Conservation (phyloP, 2,888 invertebrate genomes). For the Epinotia bilunana region DNA sequence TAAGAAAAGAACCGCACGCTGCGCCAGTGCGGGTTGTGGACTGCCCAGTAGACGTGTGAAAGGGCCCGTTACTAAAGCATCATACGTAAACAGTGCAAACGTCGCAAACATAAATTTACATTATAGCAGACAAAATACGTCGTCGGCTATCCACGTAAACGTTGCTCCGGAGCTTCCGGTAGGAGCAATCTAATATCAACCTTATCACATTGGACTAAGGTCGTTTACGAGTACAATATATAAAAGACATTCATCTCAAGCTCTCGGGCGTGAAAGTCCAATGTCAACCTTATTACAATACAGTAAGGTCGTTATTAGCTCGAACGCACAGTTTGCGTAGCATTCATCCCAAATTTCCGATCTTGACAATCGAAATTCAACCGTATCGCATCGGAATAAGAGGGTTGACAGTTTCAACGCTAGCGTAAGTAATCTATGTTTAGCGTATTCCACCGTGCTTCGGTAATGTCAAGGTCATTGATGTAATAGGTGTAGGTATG, state of each 20-base stretch:
- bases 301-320: background rate
- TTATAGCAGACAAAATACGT: slow-evolving; percentile 6
- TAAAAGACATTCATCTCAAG: background rate
- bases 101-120: slow-evolving; percentile 5
- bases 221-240: background rate
- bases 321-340: background rate
- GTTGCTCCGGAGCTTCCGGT: background rate
- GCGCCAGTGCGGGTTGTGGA: too few species aligned
- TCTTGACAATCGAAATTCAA: background rate
- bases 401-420: background rate
- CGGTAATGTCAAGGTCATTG: slow-evolving; percentile 26
- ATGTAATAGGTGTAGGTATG: slow-evolving; percentile 19
- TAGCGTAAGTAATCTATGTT: slow-evolving; percentile 8
- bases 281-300: background rate
- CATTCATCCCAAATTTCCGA: background rate
- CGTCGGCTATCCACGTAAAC: background rate
- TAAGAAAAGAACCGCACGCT: too few species aligned
- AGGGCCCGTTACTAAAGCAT: background rate
- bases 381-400: background rate
- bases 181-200: background rate
- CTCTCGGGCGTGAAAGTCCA: background rate
- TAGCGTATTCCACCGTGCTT: slow-evolving; percentile 11
- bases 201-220: background rate
- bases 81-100: background rate
- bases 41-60: background rate